Conservation (phyloP, 2,797 vertebrate species). For the Sebastes wilsoni region DNA sequence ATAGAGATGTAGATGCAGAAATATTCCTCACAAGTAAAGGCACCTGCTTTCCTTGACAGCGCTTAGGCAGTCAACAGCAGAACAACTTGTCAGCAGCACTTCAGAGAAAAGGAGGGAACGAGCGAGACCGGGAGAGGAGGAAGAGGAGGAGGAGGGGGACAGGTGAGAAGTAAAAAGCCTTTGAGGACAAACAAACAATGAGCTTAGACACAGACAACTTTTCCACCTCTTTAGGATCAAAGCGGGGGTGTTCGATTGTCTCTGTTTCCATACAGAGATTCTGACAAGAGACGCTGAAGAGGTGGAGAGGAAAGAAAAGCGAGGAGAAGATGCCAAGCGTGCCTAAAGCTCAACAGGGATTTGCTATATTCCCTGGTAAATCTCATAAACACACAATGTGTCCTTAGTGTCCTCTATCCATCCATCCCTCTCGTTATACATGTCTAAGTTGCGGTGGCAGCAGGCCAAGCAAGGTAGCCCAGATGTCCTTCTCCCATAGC, state of each 20-base stretch:
- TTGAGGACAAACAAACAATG: constrained; percentile 36
- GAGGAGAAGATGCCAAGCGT: neutral
- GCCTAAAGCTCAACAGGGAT: neutral
- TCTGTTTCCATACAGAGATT: constrained; percentile 1
- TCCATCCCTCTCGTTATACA: neutral
- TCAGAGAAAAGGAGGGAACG: neutral
- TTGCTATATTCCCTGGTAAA: neutral
- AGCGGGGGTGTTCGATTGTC: neutral
- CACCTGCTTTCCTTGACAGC: constrained; percentile 28
- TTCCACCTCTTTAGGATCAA: constrained; percentile 18
- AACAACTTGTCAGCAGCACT: constrained; percentile 22
- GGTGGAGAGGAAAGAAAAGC: neutral
- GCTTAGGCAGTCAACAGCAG: constrained; percentile 10
- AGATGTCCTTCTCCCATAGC: neutral
- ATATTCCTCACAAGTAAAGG: constrained; percentile 1
- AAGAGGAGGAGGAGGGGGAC: neutral
- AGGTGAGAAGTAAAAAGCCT: neutral
- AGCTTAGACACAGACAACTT: constrained; percentile 16
- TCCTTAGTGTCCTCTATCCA: neutral
- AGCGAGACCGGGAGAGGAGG: neutral
- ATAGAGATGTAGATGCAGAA: constrained; percentile 27
- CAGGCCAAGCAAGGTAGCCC: neutral
- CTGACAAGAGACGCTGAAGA: neutral
- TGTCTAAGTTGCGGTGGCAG: neutral
- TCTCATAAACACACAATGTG: neutral